These are phyloP conservation scores for Thysanoteuthis rhombus DNA, from an alignment of 2,888 invertebrate species.

Conservation along the genomic window DNA sequence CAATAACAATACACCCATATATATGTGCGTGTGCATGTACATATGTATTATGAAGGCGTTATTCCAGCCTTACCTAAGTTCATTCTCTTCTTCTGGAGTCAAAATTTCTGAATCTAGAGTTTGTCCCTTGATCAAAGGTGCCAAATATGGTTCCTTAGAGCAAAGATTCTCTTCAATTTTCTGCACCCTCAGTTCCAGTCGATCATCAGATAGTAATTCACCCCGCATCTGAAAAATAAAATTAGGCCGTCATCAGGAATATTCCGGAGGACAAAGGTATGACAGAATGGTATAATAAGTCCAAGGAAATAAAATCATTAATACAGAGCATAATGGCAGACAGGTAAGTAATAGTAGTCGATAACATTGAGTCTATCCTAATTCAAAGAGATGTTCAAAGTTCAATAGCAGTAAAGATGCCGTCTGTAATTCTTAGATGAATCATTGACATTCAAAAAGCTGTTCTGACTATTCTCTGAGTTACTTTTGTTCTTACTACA, in stretches of 20 bases:
- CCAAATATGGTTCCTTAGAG: conserved; percentile 61
- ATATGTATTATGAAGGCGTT: background rate
- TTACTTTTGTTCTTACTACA: too few relatives aligned
- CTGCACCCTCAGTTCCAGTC: conserved; percentile 59
- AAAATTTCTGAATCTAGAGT: conserved; percentile 54
- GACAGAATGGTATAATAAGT: too few relatives aligned
- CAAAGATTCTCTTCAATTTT: conserved; percentile 64
- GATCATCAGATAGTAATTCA: conserved; percentile 39
- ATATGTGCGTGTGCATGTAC: background rate
- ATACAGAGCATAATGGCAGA: too few relatives aligned
- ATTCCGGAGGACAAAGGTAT: too few relatives aligned
- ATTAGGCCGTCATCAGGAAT: background rate
- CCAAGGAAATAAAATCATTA: too few relatives aligned
- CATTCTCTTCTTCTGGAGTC: conserved; percentile 60
- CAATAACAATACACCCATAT: background rate
- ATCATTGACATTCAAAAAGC: too few relatives aligned
- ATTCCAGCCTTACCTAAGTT: conserved; percentile 52
- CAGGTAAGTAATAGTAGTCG: too few relatives aligned
- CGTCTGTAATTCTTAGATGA: too few relatives aligned
- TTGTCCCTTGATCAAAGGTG: conserved; percentile 61
- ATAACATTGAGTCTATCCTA: too few relatives aligned
- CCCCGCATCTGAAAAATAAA: background rate
- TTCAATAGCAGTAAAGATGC: too few relatives aligned
- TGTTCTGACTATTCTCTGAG: too few relatives aligned
- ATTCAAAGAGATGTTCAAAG: too few relatives aligned